These are phyloP conservation scores for Oegoconia quadripuncta DNA, from an alignment of 2,888 invertebrate species.

Conservation along the genomic window DNA sequence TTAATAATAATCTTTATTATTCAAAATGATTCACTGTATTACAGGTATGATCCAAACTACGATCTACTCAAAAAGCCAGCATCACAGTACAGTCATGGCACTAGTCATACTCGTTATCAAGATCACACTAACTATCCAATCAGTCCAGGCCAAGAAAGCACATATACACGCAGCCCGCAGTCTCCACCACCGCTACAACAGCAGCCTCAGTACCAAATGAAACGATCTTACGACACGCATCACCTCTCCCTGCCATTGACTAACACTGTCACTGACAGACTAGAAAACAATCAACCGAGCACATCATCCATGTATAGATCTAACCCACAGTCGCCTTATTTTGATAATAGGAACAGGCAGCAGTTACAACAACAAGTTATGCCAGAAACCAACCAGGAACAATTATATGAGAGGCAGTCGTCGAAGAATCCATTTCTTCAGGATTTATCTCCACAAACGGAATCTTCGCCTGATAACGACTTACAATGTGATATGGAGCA, in stretches of 20 bases:
- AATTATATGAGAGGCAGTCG: slow-evolving; percentile 54
- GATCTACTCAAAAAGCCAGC: slow-evolving; percentile 75
- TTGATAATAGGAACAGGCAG: slow-evolving; percentile 63
- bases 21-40: slow-evolving; percentile 31
- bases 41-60: slow-evolving; percentile 77
- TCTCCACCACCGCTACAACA: slow-evolving; percentile 67
- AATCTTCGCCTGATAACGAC: slow-evolving; percentile 34
- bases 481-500: slow-evolving; percentile 23
- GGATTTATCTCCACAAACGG: slow-evolving; percentile 43
- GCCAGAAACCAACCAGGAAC: slow-evolving; percentile 48
- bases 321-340: slow-evolving; percentile 72
- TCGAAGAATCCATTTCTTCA: slow-evolving; percentile 63
- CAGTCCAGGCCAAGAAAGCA: slow-evolving; percentile 66
- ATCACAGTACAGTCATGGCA: slow-evolving; percentile 72
- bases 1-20: slow-evolving; percentile 1
- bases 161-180: slow-evolving; percentile 74
- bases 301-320: slow-evolving; percentile 58
- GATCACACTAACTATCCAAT: slow-evolving; percentile 58
- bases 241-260: slow-evolving; percentile 68
- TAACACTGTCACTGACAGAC: slow-evolving; percentile 59
- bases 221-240: slow-evolving; percentile 67
- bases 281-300: slow-evolving; percentile 59
- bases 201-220: slow-evolving; percentile 51
- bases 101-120: slow-evolving; percentile 61
- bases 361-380: slow-evolving; percentile 39